Base-by-base conservation (phyloP, 1,140 invertebrate genomes). In the Drosophila biarmipes region DNA sequence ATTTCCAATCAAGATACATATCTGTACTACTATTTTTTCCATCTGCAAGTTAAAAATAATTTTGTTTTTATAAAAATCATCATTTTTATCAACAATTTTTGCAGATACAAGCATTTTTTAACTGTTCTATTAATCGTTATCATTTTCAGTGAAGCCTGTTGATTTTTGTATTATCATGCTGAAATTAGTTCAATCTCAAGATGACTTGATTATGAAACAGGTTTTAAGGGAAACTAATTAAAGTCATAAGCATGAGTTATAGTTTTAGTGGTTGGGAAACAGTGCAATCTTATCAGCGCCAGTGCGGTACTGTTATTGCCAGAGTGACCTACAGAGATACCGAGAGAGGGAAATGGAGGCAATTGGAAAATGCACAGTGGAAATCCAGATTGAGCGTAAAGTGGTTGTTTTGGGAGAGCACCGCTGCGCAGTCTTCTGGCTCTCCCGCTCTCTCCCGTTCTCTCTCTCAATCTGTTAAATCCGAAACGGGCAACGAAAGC, bases 371-470 rank as follows among this genome's bases (percentile, higher is more conserved):
- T 68, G 27, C 68, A 79, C 43, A 67, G 54, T 82, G 54, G 56
- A 78, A 86, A 69, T 57, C 68, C 56, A 59, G 48, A 51, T 52
- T 35, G 79, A 82, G 82, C 42, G 84, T 59, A 73, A 79, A 89
- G 82, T 87, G 82, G 82, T 89, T 87, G 82, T 82, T 87, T 82
- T 82, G 21, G 31, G 40, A 14, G 42, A 21, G 24, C 35, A 4
- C 21, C 11, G 12, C 31, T 42, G 27, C 58, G 19, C 34, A 68
- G 40, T 34, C 45, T 5, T 14, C 24, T 24, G 5, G n/a, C 45
- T 46, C 45, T 46, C n/a, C n/a, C n/a, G 0, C 38, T 40, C 38
- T 40, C 38, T 1, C 38, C 12, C 21, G 5, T 21, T 46, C 43
- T 46, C 14, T 10, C 37, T 4, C 37, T 15, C n/a, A 15, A 4